Base-by-base conservation (phyloP, 2,888 invertebrate genomes). In the Monopis laevigella region DNA sequence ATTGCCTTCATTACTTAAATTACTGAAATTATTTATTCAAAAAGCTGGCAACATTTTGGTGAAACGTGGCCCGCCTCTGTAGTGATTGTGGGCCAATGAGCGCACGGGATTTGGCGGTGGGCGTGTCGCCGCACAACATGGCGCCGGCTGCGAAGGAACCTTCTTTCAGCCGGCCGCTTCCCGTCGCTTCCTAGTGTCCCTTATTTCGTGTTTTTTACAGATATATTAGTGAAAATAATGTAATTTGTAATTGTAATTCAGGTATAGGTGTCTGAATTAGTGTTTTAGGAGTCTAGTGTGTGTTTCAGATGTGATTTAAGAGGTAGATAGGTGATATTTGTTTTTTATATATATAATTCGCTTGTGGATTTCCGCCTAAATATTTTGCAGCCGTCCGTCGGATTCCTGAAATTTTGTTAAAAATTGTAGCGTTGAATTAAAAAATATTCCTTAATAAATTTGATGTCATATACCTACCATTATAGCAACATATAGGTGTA, bases 1-100 rank as follows among this genome's bases (percentile, higher is more conserved):
- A 80, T 80, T 80, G 78, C 80, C 80, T 80, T 80, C 80, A 80
- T 80, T 80, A 80, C 80, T 80, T 80, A 80, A 80, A 80, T 80
- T 80, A 80, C 78, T 73, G 74, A 80, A 80, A 80, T 80, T 80
- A 80, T 80, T 80, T 80, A 80, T 80, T 80, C 80, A 80, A 75
- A 80, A 80, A 80, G 74, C 78, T 80, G 78, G 78, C 78, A 80
- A 78, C 78, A 80, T 75, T 74, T 65, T 64, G 65, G 65, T 59
- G 62, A 55, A 54, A 44, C 53, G 48, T 51, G 56, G 62, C 48
- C 73, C 72, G 62, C 74, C 75, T 54, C 41, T 45, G 43, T 51
- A 48, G 48, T 44, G 43, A 27, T 19, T 14, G 40, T 40, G 44
- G 47, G 50, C 81, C 78, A 80, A 81, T 81, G 47, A 49, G 51